Percentiles rank a stretch among this genome's conserved stretches.
Conservation (phyloP, 2,797 vertebrate species). For the Scarus forsteni region DNA sequence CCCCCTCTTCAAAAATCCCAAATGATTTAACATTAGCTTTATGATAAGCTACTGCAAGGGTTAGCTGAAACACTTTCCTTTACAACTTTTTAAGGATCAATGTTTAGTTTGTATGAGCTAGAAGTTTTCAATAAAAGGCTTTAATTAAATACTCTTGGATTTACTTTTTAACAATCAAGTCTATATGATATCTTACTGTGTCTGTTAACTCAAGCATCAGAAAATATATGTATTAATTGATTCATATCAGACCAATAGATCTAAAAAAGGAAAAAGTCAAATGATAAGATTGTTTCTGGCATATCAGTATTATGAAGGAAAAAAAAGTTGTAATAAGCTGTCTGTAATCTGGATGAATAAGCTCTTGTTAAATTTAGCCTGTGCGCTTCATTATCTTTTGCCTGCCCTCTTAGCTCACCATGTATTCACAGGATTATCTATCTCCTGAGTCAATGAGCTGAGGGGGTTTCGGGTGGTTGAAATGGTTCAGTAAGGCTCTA, state of each 20-base stretch:
- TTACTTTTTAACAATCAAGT: background rate
- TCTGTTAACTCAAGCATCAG: background rate
- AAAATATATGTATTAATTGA: background rate
- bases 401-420: background rate
- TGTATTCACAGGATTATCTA: slow-evolving; percentile 34
- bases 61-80: background rate
- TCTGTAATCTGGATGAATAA: slow-evolving; percentile 16
- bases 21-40: background rate
- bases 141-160: background rate
- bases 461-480: slow-evolving; percentile 11
- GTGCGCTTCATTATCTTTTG: slow-evolving; percentile 31
- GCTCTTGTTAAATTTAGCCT: slow-evolving; percentile 16
- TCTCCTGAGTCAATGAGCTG: slow-evolving; percentile 16
- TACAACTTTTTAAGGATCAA: background rate
- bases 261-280: background rate
- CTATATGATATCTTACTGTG: background rate
- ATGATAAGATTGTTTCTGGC: background rate
- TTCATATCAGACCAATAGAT: background rate
- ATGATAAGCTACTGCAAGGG: slow-evolving; percentile 1
- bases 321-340: background rate
- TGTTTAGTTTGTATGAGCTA: background rate
- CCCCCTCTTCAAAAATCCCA: too few relatives aligned
- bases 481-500: slow-evolving; percentile 3
- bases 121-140: background rate
- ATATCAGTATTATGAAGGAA: slow-evolving; percentile 5